These are phyloP conservation scores for Corella eumyota DNA, from an alignment of 23 tunicate species.

Conservation along the genomic window DNA sequence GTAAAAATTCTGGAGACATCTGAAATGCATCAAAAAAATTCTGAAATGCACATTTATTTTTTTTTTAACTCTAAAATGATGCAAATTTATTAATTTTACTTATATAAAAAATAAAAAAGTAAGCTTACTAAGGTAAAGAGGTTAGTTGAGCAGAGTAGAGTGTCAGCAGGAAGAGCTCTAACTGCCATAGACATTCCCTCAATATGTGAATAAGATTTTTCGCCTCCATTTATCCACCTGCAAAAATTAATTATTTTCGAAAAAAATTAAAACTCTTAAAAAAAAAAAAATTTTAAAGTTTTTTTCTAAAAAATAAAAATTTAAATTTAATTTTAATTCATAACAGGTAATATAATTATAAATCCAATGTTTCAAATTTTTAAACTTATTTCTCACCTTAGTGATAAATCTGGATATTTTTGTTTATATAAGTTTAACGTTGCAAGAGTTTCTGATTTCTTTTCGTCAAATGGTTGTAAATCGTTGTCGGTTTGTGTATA, in stretches of 20 bases:
- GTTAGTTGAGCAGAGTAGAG: conserved; percentile 67
- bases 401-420: conserved; percentile 73
- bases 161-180: conserved; percentile 56
- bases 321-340: neutral
- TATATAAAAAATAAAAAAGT: too few species aligned
- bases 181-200: conserved; percentile 55
- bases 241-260: neutral
- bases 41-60: too few species aligned
- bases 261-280: too few species aligned
- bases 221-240: conserved; percentile 72
- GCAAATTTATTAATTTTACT: too few species aligned
- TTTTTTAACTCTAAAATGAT: neutral
- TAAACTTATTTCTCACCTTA: conserved; percentile 27
- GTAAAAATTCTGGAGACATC: conserved; percentile 82
- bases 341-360: neutral
- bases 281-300: too few species aligned
- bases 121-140: conserved; percentile 21
- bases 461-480: conserved; percentile 13
- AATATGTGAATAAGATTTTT: conserved; percentile 36
- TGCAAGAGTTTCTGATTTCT: conserved; percentile 38
- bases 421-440: conserved; percentile 74
- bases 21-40: conserved; percentile 1
- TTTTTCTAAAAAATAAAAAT: too few species aligned
- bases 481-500: conserved; percentile 7
- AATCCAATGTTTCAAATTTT: neutral